Conservation (phyloP, 2,113 vertebrate genomes). For the Phyllopteryx taeniolatus region DNA sequence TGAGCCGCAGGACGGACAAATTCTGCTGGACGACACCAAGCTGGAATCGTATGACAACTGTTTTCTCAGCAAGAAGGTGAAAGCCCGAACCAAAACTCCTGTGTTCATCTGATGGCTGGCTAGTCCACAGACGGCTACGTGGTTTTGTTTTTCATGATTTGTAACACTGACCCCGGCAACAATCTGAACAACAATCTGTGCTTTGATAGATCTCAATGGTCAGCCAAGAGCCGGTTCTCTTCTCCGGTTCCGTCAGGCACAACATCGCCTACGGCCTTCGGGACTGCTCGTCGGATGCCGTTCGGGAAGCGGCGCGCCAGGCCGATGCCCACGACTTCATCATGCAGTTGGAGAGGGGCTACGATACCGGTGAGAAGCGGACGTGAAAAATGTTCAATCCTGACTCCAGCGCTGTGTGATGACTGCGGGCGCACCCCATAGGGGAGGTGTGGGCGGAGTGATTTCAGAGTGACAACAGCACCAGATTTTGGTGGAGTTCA, state of each 20-base stretch:
- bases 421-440: too few relatives aligned
- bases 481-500: too few relatives aligned
- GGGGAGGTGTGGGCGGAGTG: too few relatives aligned
- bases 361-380: slow-evolving; percentile 59
- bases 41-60: slow-evolving; percentile 67
- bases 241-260: slow-evolving; percentile 66
- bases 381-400: too few relatives aligned
- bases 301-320: slow-evolving; percentile 65
- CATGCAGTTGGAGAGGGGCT: slow-evolving; percentile 55
- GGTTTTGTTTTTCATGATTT: too few relatives aligned
- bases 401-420: neutral
- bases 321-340: slow-evolving; percentile 73
- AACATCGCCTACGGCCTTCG: slow-evolving; percentile 72
- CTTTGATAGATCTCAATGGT: slow-evolving; percentile 62
- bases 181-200: neutral
- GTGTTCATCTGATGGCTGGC: neutral
- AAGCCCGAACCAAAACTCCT: neutral
- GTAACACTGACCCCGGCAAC: neutral
- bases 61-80: slow-evolving; percentile 75
- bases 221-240: slow-evolving; percentile 73
- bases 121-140: neutral
- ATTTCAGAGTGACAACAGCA: too few relatives aligned
- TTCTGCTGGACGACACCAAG: slow-evolving; percentile 61
- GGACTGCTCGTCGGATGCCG: slow-evolving; percentile 40
- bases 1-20: slow-evolving; percentile 61